Conservation (phyloP, 1,140 invertebrate species). For the Pogonus chalceus region DNA sequence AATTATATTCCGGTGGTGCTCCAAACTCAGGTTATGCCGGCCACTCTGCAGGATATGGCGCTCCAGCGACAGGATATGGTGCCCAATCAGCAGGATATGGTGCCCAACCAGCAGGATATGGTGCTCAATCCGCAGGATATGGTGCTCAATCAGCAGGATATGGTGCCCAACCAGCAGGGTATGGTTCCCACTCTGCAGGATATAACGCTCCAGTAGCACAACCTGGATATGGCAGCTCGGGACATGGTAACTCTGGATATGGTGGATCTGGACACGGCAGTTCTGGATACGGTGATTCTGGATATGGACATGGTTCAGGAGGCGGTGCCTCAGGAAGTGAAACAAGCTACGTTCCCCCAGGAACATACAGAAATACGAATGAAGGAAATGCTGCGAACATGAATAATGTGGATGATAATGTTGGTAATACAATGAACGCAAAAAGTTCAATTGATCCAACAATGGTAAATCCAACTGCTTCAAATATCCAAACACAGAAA, state of each 20-base stretch:
- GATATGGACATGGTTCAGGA: slow-evolving; percentile 17
- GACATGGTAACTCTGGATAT: slow-evolving; percentile 12
- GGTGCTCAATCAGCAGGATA: slow-evolving; percentile 7
- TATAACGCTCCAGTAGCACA: neutral
- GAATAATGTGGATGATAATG: neutral
- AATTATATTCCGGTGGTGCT: neutral
- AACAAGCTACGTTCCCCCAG: neutral
- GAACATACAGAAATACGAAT: neutral
- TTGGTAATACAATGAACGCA: neutral
- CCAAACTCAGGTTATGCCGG: neutral
- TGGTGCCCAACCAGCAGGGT: neutral
- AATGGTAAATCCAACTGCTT: neutral
- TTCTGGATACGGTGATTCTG: slow-evolving; percentile 8
- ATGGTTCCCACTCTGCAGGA: neutral
- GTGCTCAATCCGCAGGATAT: neutral
- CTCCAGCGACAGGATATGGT: neutral
- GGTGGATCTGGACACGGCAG: slow-evolving; percentile 12
- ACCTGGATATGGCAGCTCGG: slow-evolving; percentile 4
- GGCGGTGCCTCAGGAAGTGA: slow-evolving; percentile 10
- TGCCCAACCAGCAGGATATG: neutral
- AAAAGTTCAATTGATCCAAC: no score
- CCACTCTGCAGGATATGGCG: neutral
- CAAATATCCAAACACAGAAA: neutral
- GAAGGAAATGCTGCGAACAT: neutral
- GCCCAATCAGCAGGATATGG: neutral